Evolutionary conservation across 2,888 invertebrate species (phyloP).

Genomic region (Harpalus rufipes): DNA sequence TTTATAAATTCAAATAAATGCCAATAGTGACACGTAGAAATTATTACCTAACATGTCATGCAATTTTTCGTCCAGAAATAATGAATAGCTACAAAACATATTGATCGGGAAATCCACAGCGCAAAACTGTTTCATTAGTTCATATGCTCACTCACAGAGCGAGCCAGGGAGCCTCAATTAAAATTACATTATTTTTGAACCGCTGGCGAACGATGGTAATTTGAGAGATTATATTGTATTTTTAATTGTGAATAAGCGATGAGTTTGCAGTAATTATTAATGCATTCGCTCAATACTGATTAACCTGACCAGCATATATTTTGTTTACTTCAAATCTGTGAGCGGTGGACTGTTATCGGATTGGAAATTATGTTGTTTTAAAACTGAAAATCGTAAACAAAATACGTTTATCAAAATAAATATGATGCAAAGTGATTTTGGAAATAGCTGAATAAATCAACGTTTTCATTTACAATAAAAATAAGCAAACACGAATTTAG

Average conservation of each 20-base stretch:
- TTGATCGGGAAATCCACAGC: constrained; percentile 17
- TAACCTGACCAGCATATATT: constrained; percentile 32
- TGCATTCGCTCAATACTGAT: constrained; percentile 35
- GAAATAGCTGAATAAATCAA: constrained; percentile 33
- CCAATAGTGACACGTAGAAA: constrained; percentile 31
- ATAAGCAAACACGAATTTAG: constrained; percentile 19
- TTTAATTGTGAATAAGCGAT: constrained; percentile 30
- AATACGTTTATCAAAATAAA: constrained; percentile 43
- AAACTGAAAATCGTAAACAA: constrained; percentile 32
- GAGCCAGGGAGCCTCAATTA: constrained; percentile 13
- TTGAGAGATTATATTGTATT: constrained; percentile 46
- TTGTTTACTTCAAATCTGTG: constrained; percentile 37
- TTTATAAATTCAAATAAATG: constrained; percentile 54
- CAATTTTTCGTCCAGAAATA: constrained; percentile 37
- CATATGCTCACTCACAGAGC: not conserved
- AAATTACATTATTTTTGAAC: constrained; percentile 44
- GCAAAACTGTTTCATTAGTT: constrained; percentile 21
- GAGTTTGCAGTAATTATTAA: constrained; percentile 35
- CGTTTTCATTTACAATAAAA: constrained; percentile 23
- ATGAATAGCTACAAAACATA: constrained; percentile 37
- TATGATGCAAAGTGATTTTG: constrained; percentile 8
- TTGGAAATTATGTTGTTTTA: constrained; percentile 33
- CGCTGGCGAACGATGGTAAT: constrained; percentile 19
- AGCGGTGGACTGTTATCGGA: constrained; percentile 36
- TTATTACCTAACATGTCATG: constrained; percentile 28